These are phyloP conservation scores for Orthochromis indermauri DNA, from an alignment of 2,113 vertebrate genomes.

Conservation along the genomic window DNA sequence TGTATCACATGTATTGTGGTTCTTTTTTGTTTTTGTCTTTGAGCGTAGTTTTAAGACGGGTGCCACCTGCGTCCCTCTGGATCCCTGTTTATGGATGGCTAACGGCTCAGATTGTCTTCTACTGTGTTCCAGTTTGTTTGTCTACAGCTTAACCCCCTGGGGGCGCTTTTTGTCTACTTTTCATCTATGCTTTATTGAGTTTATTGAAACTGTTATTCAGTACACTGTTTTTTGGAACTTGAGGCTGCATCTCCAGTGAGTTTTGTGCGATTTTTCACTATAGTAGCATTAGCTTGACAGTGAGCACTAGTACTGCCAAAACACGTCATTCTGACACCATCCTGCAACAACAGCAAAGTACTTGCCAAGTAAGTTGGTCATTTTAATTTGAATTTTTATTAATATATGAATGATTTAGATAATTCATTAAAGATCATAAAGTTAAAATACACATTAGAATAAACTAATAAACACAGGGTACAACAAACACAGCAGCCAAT, in stretches of 20 bases:
- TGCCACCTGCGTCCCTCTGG: neutral
- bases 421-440: neutral
- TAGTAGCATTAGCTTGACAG: neutral
- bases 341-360: neutral
- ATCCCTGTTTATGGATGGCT: neutral
- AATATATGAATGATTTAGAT: neutral
- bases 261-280: neutral
- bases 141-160: neutral
- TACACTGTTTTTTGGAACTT: neutral
- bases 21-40: neutral
- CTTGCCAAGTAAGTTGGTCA: neutral
- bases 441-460: neutral
- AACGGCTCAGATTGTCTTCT: neutral
- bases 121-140: neutral
- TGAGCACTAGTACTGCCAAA: neutral
- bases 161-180: neutral
- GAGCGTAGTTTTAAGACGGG: neutral
- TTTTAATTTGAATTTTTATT: neutral
- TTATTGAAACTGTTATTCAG: neutral
- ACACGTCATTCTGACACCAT: neutral
- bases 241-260: neutral
- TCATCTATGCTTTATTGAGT: neutral
- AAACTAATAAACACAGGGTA: neutral
- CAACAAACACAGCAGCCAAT: neutral
- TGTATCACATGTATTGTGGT: neutral